These are phyloP conservation scores for Nesidiocoris tenuis DNA, from an alignment of 2,888 invertebrate genomes.

Conservation along the genomic window DNA sequence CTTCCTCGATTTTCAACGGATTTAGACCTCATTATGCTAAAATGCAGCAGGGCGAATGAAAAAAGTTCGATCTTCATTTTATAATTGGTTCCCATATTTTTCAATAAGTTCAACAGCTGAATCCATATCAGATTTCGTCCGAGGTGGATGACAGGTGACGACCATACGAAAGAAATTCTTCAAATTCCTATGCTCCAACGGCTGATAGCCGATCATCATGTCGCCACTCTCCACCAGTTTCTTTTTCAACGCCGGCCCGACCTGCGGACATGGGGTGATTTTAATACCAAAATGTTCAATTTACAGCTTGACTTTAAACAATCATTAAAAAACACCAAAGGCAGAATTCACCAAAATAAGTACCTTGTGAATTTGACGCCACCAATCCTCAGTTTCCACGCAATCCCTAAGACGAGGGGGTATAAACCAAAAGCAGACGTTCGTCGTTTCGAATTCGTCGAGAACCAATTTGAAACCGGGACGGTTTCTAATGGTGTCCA, in stretches of 20 bases:
- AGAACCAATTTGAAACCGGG: constrained; percentile 66
- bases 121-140: constrained; percentile 62
- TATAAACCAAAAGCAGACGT: constrained; percentile 90
- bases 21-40: no score
- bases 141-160: constrained; percentile 68
- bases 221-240: constrained; percentile 64
- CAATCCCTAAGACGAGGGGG: constrained; percentile 56
- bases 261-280: constrained; percentile 53
- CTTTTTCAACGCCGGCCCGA: constrained; percentile 72
- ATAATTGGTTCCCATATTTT: constrained; percentile 58
- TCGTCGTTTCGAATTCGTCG: constrained; percentile 66
- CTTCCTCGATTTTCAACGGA: no score
- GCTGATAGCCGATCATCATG: constrained; percentile 76
- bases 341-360: no score
- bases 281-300: not conserved
- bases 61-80: constrained; percentile 1
- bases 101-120: constrained; percentile 66
- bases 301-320: not conserved
- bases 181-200: constrained; percentile 61
- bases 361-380: constrained; percentile 57
- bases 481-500: constrained; percentile 57
- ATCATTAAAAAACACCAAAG: no score
- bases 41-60: no score
- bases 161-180: constrained; percentile 78
- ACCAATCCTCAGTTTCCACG: constrained; percentile 59